Evolutionary conservation across 2,797 vertebrate species (phyloP).

Genomic region (Hyperoplus lanceolatus): DNA sequence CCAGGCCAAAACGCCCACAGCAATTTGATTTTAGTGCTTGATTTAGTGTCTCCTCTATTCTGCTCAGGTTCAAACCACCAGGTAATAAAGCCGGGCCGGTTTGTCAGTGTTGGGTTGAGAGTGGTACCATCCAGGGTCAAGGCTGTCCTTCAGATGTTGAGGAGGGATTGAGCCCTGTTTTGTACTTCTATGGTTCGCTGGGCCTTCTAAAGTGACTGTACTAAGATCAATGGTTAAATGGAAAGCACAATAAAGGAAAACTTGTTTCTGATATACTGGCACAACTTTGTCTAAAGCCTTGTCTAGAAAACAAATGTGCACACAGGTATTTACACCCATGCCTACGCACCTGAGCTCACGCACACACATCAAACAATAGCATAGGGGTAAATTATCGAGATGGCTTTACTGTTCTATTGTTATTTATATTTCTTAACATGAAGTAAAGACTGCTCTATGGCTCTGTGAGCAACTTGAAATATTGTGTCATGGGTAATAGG

Average conservation of each 20-base stretch:
- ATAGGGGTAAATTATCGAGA: conserved; percentile 5
- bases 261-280: conserved; percentile 67
- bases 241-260: conserved; percentile 62
- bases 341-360: background rate
- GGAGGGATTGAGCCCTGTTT: conserved; percentile 60
- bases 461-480: conserved; percentile 12
- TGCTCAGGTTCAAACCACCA: conserved; percentile 43
- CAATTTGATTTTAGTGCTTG: too few relatives aligned
- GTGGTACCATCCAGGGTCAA: conserved; percentile 49
- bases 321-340: background rate
- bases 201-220: conserved; percentile 60
- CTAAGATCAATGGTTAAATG: conserved; percentile 70
- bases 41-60: conserved; percentile 49
- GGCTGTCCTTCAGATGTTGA: conserved; percentile 63
- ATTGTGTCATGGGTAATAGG: conserved; percentile 16
- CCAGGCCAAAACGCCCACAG: conserved; percentile 46
- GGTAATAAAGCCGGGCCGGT: conserved; percentile 50
- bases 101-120: conserved; percentile 49
- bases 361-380: background rate
- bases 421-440: conserved; percentile 28
- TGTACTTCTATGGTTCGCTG: conserved; percentile 65
- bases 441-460: background rate
- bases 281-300: conserved; percentile 74
- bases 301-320: conserved; percentile 12
- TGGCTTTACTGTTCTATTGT: background rate